phyloP scores from a whole-genome alignment of 2,888 invertebrate species.

The Candidula unifasciata region DNA sequence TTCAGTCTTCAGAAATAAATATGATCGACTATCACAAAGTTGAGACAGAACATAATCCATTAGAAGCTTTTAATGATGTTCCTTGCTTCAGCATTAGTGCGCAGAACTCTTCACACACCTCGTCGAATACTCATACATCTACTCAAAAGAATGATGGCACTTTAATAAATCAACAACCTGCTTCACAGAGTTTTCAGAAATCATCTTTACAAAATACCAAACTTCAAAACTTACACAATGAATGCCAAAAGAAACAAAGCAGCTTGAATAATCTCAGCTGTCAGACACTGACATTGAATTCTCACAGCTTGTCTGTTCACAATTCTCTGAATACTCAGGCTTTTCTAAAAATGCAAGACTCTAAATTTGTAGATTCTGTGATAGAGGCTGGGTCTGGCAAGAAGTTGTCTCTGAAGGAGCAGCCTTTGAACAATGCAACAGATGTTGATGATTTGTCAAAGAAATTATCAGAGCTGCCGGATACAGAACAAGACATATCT shows the following conservation, averaged over 20 bases:
- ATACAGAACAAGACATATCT: neutral
- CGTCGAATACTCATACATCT: neutral
- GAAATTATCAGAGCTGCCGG: neutral
- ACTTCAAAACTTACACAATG: neutral
- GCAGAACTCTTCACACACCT: neutral
- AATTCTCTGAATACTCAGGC: conserved; percentile 7
- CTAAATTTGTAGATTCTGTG: neutral
- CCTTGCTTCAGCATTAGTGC: neutral
- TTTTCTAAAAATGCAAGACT: neutral
- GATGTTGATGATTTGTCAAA: neutral
- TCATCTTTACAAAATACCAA: neutral
- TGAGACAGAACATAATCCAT: neutral
- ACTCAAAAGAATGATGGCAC: neutral
- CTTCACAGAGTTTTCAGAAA: neutral
- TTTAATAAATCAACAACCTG: neutral
- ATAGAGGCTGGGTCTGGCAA: neutral
- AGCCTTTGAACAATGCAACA: no score
- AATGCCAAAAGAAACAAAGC: neutral
- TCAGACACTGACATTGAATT: neutral
- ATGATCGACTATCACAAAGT: neutral
- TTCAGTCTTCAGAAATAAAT: neutral
- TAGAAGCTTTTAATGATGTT: neutral
- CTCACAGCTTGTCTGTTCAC: neutral
- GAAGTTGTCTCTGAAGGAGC: neutral
- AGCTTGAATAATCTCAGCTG: conserved; percentile 28